Base-by-base conservation (phyloP, 2,888 invertebrate genomes). In the Ophioninae sp. region DNA sequence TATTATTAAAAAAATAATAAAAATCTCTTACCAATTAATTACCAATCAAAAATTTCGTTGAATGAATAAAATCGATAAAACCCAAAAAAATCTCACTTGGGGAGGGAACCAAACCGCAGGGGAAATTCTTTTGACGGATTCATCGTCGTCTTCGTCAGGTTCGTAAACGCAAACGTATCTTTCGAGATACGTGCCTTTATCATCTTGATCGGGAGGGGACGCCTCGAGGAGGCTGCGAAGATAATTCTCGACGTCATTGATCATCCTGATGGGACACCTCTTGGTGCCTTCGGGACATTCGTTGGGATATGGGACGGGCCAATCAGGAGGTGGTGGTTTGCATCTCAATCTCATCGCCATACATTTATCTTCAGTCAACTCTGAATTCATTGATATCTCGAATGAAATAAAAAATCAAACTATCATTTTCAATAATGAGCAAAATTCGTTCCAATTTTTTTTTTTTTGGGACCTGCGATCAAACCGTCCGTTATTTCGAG, bases 171-270 rank as follows among this genome's bases (percentile, higher is more conserved):
- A 77, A 57, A 87, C 50, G 68, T 91, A 85, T 57, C 89, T 86
- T 7, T 88, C 62, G 44, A 87, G 69, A 62, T 85, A 92, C 10
- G 62, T 59, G 2, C 67, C 67, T 20, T 76, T 50, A 17, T 13
- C 6, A 56, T 74, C 68, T n/a, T 65, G 65, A 2, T 62, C 41
- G 6, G 7, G 7, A n/a, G 81, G 50, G 6, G 72, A 30, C 17
- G 77, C 81, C 23, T 86, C 77, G 10, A 86, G 78, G 0, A 79
- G n/a, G n/a, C 76, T 77, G 3, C 70, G 74, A 57, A 91, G 86
- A 79, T 90, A 91, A 83, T 90, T 88, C 78, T 92, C 92, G 6
- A 89, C 88, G 69, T 92, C 92, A 80, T 91, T 82, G 59, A 91
- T 88, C 61, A 85, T 88, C 7, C 91, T 87, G 6, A 79, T 64